Base-by-base conservation (phyloP, 1,140 invertebrate genomes). In the Caligus rogercresseyi region DNA sequence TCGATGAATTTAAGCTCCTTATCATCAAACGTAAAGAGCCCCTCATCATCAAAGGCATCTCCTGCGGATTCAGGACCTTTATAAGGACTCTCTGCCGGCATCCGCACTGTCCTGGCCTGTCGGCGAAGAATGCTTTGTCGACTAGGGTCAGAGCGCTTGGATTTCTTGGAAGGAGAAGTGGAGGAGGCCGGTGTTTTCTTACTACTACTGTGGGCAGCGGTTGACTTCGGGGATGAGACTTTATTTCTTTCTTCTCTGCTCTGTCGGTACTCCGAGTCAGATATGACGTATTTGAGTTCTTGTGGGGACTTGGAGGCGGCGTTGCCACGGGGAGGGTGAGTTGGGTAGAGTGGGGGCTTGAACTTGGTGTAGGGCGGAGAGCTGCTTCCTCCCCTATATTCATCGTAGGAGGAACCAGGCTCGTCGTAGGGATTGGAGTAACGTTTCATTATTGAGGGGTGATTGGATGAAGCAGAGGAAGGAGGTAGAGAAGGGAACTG, bases 11-110 rank as follows among this genome's bases (percentile, higher is more conserved):
- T 31, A 18, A 60, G 18, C 20, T 60, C 26, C 21, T 25, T 16
- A 18, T 60, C 57, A 11, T 60, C 57, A 60, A 60, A 60, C 13
- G 25, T 24, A 31, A 60, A 60, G 20, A 26, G 23, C 1, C 57
- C 26, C 18, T 60, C 57, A 18, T 60, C 57, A 25, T 60, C 57
- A 43, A 60, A 60, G 11, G 26, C 57, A 43, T 60, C 57, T 18
- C 57, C n/a, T n/a, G 31, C 43, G 21, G 26, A 19, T 7, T 60
- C 57, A 25, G 24, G 16, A 54, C 53, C 16, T 19, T 23, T 23
- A 7, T 19, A 7, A 23, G 4, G n/a, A 23, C 4, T 54, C 13
- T 23, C 53, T 54, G 11, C 16, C 4, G 53, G n/a, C 53, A 23
- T 54, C 20, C 14, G 2, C 14, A n/a, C 15, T 2, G 26, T 25